phyloP scores from a whole-genome alignment of 2,797 vertebrate genomes.

The Syngnathus rostellatus region DNA sequence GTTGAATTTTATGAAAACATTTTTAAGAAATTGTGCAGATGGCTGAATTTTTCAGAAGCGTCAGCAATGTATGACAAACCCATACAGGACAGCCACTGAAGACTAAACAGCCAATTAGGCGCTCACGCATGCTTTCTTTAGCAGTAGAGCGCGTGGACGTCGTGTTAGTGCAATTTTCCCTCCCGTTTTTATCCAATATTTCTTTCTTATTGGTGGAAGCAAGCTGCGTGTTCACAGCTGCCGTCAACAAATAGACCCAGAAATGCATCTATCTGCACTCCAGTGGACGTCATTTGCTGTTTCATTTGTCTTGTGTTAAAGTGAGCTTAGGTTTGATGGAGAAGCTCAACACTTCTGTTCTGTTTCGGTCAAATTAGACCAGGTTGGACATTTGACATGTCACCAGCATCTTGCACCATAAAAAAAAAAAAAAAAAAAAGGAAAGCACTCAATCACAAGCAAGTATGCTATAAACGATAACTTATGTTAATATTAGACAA shows the following conservation, averaged over 20 bases:
- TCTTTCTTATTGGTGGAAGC: slow-evolving; percentile 2
- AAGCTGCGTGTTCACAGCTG: slow-evolving; percentile 3
- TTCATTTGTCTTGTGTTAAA: slow-evolving; percentile 4
- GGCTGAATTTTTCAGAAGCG: slow-evolving; percentile 8
- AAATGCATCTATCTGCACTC: slow-evolving; percentile 7
- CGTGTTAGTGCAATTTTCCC: background rate
- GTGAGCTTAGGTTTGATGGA: background rate
- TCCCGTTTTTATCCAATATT: slow-evolving; percentile 1
- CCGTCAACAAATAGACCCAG: slow-evolving; percentile 2
- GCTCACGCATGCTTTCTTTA: slow-evolving; percentile 15
- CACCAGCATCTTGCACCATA: too few relatives aligned
- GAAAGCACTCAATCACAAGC: too few relatives aligned
- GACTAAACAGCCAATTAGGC: slow-evolving; percentile 17
- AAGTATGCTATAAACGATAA: too few relatives aligned
- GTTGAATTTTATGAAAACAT: background rate
- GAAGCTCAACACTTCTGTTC: background rate
- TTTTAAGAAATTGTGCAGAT: background rate
- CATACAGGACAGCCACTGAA: slow-evolving; percentile 8
- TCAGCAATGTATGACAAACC: slow-evolving; percentile 13
- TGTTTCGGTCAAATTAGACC: background rate
- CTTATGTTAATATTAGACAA: too few relatives aligned
- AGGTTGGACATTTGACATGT: too few relatives aligned
- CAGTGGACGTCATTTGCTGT: slow-evolving; percentile 3
- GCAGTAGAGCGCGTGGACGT: background rate
- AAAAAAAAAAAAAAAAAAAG: background rate